Evolutionary conservation across 1,140 invertebrate species (phyloP), one percentile per base, ranked within the genome.

Genomic region (Drosophila leontia): DNA sequence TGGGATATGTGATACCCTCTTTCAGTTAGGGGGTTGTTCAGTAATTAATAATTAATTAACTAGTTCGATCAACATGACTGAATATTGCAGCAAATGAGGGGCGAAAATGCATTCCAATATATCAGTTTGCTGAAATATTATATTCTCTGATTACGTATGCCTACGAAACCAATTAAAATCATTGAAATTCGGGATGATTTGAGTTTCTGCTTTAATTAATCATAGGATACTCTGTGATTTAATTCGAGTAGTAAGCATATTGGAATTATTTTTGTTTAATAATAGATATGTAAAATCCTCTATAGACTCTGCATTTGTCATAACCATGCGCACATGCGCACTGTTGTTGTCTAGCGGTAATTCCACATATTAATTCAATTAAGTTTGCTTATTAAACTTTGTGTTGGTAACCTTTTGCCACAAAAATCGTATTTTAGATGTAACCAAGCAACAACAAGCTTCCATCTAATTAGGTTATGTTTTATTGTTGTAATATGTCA

Each of bases 401-500:
- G 3, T 23, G 45, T 47, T 23, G 8, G n/a, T 12, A 15, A 47
- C 9, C n/a, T n/a, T 34, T 34, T 9, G 6, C 3, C 29, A 35
- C 29, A 26, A 9, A 64, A 17, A n/a, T 13, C 4, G 2, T 0
- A 12, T 26, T 29, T 39, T 29, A 4, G n/a, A 17, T 62, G 12
- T n/a, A 34, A 23, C 0, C 4, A n/a, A 37, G 12, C 32, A 55
- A n/a, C 32, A 57, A 26, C 23, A 63, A 42, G 37, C 17, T 26
- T 13, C n/a, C 23, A 50, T 69, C 75, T 90, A 90, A 90, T 90
- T 90, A 85, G 86, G 86, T 90, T 90, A 90, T 85, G 82, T 85
- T 91, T 90, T 79, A 90, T 90, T 82, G 69, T 90, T 79, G 68
- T 80, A 90, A 90, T 90, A 78, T 71, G 68, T 48, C 32, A 55